Base-by-base conservation (phyloP, 2,888 invertebrate genomes). In the Caenorhabditis doughertyi region DNA sequence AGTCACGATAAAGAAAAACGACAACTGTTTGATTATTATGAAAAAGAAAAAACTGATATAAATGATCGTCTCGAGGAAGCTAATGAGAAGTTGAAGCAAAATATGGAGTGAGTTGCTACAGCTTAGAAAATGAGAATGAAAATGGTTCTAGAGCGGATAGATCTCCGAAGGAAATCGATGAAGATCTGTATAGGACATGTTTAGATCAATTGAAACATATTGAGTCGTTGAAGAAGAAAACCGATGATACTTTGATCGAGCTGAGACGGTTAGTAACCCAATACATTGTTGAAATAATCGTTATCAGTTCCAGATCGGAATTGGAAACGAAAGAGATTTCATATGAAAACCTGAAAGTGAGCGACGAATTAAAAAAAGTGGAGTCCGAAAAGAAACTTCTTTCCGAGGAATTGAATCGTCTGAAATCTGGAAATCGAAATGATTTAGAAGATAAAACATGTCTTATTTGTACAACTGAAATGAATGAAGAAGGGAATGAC, bases 361-460 rank as follows among this genome's bases (percentile, higher is more conserved):
- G 16, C 9, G 4, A 8, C 3, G 9, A 39, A 8, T 39, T 39
- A 16, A 39, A 11, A 39, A 9, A 39, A 13, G 13, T 39, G 5
- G 39, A 39, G 16, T 2, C 4, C 9, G 39, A 39, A 13, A 39
- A 39, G 16, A 5, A 8, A 11, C 3, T 16, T 8, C 11, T 39
- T 4, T 13, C 16, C 16, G 49, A 49, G 16, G 13, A 39, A 39
- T 39, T 39, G 39, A 39, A 39, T 39, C 8, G n/a, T 49, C 49
- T 49, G 21, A 18, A 23, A 23, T 9, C 49, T 3, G 16, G 21
- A 23, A 49, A 11, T 23, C 9, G 23, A 18, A 23, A 49, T 5
- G 58, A 58, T 18, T 39, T 58, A 18, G 58, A 58, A 9, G 58
- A 58, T 21, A 58, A 0, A 1, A 39, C 39, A 9, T 58, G 58